Base-by-base conservation (phyloP, 2,888 invertebrate genomes). In the Monoplex corrugatus region DNA sequence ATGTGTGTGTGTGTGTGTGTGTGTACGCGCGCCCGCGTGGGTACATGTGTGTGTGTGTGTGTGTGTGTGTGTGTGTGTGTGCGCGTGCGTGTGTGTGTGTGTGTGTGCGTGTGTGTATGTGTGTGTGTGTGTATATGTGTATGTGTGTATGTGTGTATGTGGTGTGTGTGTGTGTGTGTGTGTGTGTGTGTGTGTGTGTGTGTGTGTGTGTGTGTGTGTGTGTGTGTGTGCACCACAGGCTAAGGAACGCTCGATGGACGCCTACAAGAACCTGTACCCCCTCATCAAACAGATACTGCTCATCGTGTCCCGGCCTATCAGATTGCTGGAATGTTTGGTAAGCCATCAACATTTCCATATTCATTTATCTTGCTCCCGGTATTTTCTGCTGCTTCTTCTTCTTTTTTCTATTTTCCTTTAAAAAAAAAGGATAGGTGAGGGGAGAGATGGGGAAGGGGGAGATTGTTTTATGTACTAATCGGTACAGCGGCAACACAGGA, bases 271-370 rank as follows among this genome's bases (percentile, higher is more conserved):
- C 95, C 97, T 99, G 92, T 98, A 98, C 44, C 98, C 98, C 2
- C 97, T 99, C 80, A 98, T 99, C 93, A 99, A 98, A 94, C 98
- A 99, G 95, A 96, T 99, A 87, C 97, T 99, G 86, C 97, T 99
- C 92, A 98, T 99, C 91, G 98, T 99, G 96, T 99, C 99, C 68
- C 97, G 99, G 82, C 99, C 99, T 44, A 99, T 99, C 1, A 97
- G 99, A 5, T 97, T 99, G 87, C 97, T 99, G 40, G 99, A 99
- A 96, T 99, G 99, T 95, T 97, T 99, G 92, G 96, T 96, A 91
- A 94, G 96, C 43, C 23, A 91, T 57, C 57, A 57, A 16, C 23
- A 57, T 16, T 57, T 23, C n/a, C n/a, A n/a, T n/a, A n/a, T n/a
- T n/a, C n/a, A n/a, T n/a, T n/a, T n/a, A n/a, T n/a, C n/a, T n/a